A percentile compares a stretch with the other conserved stretches of the same genome.
These are phyloP conservation scores for Reticulitermes speratus DNA, from an alignment of 1,140 invertebrate genomes.

Conservation along the genomic window DNA sequence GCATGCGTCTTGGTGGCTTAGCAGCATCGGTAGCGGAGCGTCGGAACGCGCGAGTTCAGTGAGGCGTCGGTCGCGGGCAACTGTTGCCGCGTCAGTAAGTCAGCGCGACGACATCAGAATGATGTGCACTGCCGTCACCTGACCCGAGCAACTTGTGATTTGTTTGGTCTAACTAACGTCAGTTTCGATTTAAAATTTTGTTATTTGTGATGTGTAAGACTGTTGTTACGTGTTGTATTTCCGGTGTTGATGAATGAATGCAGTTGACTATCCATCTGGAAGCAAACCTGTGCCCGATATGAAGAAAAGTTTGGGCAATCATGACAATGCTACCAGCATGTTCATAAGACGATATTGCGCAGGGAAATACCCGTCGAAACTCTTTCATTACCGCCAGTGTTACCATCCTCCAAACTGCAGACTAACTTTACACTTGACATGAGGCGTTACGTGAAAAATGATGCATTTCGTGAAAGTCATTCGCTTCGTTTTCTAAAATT, in stretches of 20 bases:
- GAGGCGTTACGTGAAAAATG: background rate
- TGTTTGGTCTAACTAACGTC: background rate
- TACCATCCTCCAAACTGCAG: slow-evolving; percentile 3
- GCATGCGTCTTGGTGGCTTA: background rate
- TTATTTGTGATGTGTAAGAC: background rate
- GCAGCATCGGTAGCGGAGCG: background rate
- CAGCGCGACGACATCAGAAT: background rate
- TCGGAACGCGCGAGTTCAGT: background rate
- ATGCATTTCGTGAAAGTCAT: background rate
- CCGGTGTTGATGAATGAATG: background rate
- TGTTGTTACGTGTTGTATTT: background rate
- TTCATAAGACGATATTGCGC: background rate
- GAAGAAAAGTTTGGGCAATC: background rate
- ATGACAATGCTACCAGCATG: background rate
- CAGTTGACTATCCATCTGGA: background rate
- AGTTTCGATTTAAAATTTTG: background rate
- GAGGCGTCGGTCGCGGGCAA: background rate
- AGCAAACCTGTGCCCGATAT: background rate
- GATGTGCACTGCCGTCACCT: no score
- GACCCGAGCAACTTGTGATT: no score
- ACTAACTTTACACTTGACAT: background rate
- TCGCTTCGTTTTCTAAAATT: background rate
- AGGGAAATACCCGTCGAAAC: background rate
- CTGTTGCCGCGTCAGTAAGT: background rate
- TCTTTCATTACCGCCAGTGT: background rate